phyloP scores from a whole-genome alignment of 2,888 invertebrate species.

The Idaea dimidiata region DNA sequence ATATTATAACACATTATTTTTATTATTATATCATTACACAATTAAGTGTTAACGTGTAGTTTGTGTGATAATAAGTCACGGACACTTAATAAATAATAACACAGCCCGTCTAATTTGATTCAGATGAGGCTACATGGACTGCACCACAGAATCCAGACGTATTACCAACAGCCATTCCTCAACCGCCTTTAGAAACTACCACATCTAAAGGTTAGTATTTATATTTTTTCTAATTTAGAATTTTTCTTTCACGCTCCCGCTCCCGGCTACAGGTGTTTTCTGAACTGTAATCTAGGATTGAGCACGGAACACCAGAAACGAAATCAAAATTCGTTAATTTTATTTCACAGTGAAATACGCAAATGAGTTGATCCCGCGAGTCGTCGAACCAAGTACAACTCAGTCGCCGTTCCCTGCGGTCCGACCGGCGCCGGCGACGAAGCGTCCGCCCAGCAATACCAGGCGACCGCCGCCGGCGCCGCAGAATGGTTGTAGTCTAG shows the following conservation, averaged over 20 bases:
- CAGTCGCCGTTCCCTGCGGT: conserved; percentile 14
- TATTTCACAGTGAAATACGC: conserved; percentile 15
- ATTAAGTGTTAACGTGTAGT: no score
- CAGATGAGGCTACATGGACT: conserved; percentile 39
- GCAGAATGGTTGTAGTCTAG: conserved; percentile 75
- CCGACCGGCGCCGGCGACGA: conserved; percentile 20
- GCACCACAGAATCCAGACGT: conserved; percentile 40
- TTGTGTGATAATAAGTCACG: no score
- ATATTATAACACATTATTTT: no score
- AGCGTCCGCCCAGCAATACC: conserved; percentile 33
- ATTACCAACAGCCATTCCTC: conserved; percentile 43
- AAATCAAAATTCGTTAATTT: not conserved
- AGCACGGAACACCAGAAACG: no score
- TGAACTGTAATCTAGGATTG: no score
- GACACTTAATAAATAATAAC: no score
- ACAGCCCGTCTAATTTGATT: conserved; percentile 9
- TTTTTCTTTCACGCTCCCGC: no score
- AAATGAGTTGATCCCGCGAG: conserved; percentile 26
- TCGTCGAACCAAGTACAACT: not conserved
- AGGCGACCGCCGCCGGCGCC: conserved; percentile 58
- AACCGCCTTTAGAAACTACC: conserved; percentile 28
- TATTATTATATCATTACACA: no score
- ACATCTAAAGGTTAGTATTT: conserved; percentile 28
- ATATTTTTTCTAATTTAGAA: not conserved
- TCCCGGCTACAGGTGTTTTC: no score